phyloP scores from a whole-genome alignment of 2,113 vertebrate species.

The Dermatemys mawii region DNA sequence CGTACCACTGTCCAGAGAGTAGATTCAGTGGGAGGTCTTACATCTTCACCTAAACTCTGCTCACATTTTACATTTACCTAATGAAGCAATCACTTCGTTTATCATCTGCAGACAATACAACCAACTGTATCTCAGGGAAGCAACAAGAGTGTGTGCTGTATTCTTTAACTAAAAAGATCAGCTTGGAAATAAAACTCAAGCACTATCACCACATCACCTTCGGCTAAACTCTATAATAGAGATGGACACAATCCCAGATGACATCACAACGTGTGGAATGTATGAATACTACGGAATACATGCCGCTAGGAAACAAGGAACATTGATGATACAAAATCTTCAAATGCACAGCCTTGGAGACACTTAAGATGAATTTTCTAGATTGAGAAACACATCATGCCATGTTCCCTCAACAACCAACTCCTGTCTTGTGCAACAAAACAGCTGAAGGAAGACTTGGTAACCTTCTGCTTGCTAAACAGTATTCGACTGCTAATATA shows the following conservation, averaged over 20 bases:
- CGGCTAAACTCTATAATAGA: background rate
- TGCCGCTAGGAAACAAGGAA: constrained; percentile 65
- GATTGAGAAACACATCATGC: background rate
- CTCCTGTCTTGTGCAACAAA: background rate
- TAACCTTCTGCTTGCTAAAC: background rate
- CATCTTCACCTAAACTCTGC: constrained; percentile 24
- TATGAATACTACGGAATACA: background rate
- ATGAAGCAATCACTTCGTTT: background rate
- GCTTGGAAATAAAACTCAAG: background rate
- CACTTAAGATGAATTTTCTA: background rate
- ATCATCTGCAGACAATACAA: background rate
- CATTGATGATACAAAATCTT: background rate
- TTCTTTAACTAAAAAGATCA: background rate
- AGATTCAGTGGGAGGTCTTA: background rate
- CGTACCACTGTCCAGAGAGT: background rate
- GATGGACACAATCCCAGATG: background rate
- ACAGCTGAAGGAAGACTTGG: background rate
- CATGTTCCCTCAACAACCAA: background rate
- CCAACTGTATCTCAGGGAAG: background rate
- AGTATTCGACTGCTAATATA: constrained; percentile 2
- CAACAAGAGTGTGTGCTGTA: background rate
- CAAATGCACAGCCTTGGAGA: background rate
- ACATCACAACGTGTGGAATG: constrained; percentile 68
- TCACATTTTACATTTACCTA: background rate
- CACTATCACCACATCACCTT: constrained; percentile 26